A percentile compares a stretch with the other conserved stretches of the same genome.
phyloP scores from a whole-genome alignment of 2,888 invertebrate genomes.

The Reticulitermes lucifugus region DNA sequence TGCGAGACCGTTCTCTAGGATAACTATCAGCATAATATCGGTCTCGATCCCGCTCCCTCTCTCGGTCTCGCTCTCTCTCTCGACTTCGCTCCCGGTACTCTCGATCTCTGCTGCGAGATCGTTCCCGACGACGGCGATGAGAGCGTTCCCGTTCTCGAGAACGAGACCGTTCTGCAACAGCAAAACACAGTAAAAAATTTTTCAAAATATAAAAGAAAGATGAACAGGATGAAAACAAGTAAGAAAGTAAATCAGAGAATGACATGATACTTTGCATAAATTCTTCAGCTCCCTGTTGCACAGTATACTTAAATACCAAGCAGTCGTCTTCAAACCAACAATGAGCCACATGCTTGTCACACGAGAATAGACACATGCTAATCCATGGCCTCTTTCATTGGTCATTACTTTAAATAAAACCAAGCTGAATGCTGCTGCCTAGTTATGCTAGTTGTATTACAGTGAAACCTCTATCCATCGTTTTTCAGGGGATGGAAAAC shows the following conservation, averaged over 20 bases:
- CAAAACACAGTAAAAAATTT: neutral
- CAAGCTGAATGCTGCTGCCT: no score
- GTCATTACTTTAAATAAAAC: no score
- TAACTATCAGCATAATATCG: constrained; percentile 69
- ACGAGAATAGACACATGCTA: no score
- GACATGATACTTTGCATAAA: no score
- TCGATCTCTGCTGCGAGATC: constrained; percentile 77
- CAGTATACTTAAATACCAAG: neutral
- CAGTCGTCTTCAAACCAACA: neutral
- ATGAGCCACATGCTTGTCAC: neutral
- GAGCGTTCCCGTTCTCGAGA: constrained; percentile 67
- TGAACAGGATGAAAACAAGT: neutral
- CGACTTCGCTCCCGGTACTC: constrained; percentile 71
- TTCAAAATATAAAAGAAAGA: neutral
- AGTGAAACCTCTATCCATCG: no score
- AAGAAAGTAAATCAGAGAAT: no score
- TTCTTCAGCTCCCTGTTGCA: no score
- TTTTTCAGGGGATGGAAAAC: no score
- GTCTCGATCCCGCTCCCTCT: constrained; percentile 69
- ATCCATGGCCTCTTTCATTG: no score
- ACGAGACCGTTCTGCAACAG: constrained; percentile 64
- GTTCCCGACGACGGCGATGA: constrained; percentile 75
- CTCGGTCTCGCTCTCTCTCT: constrained; percentile 67
- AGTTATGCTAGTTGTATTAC: no score
- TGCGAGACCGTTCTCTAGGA: constrained; percentile 82